Percentiles rank a stretch among this genome's conserved stretches.
phyloP scores from a whole-genome alignment of 2,797 vertebrate genomes.

The Australoheros facetus region DNA sequence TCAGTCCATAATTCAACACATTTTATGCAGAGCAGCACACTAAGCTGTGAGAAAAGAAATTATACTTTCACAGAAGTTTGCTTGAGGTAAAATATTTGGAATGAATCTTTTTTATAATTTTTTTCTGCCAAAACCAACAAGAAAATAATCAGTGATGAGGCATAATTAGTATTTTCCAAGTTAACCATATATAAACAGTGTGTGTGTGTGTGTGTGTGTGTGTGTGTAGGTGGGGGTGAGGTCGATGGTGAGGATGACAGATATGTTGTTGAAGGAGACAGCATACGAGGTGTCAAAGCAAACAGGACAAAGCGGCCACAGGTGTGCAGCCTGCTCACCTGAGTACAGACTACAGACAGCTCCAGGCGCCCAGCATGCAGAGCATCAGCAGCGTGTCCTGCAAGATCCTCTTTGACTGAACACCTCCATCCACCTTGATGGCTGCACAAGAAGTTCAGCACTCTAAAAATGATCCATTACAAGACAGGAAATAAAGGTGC shows the following conservation, averaged over 20 bases:
- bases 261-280: slow-evolving; percentile 65
- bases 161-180: neutral
- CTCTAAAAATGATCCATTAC: slow-evolving; percentile 23
- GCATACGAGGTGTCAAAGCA: slow-evolving; percentile 79
- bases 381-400: slow-evolving; percentile 51
- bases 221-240: slow-evolving; percentile 8
- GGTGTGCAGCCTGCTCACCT: slow-evolving; percentile 71
- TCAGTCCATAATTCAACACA: slow-evolving; percentile 40
- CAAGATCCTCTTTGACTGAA: slow-evolving; percentile 48
- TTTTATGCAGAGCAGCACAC: slow-evolving; percentile 17
- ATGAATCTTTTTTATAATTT: neutral
- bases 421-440: slow-evolving; percentile 54
- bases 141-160: neutral
- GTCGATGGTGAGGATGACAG: slow-evolving; percentile 55
- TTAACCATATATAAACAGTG: neutral
- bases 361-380: slow-evolving; percentile 43
- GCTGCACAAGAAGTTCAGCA: neutral
- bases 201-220: no score
- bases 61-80: slow-evolving; percentile 22
- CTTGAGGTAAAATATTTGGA: neutral
- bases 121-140: neutral
- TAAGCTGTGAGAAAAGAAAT: slow-evolving; percentile 26
- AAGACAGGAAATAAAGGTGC: slow-evolving; percentile 18
- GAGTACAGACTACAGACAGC: slow-evolving; percentile 56
- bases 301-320: slow-evolving; percentile 65